Evolutionary conservation across 2,113 vertebrate genomes (phyloP).

Genomic region (Gambusia holbrooki): DNA sequence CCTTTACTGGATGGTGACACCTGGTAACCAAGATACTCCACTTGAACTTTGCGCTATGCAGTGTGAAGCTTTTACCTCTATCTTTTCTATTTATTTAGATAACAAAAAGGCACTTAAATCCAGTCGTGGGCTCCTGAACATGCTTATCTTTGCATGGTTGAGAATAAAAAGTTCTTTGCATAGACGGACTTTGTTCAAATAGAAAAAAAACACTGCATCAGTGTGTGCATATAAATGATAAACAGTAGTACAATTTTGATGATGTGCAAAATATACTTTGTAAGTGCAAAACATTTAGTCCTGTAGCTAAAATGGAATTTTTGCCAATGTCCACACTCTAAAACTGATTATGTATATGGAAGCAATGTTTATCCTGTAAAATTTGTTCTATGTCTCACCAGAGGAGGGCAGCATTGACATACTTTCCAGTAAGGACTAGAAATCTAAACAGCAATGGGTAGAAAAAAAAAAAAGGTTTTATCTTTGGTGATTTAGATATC

Average conservation of each 20-base stretch:
- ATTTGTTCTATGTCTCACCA: conserved; percentile 43
- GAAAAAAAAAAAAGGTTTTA: conserved; percentile 1
- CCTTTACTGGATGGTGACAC: conserved; percentile 49
- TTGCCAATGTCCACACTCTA: not conserved
- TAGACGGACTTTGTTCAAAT: not conserved
- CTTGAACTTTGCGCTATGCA: conserved; percentile 71
- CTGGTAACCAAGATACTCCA: conserved; percentile 49
- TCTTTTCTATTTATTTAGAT: conserved; percentile 1
- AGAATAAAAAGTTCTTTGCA: not conserved
- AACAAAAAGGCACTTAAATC: not conserved
- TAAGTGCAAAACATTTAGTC: not conserved
- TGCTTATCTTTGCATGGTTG: not conserved
- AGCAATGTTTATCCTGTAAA: not conserved
- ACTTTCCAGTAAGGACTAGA: not conserved
- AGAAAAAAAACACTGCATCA: too few species aligned
- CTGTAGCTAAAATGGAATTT: not conserved
- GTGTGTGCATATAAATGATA: not conserved
- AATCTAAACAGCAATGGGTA: not conserved
- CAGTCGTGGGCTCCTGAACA: not conserved
- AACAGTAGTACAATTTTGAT: not conserved
- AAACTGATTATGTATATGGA: not conserved
- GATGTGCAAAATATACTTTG: not conserved
- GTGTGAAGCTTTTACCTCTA: conserved; percentile 2
- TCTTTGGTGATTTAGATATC: not conserved
- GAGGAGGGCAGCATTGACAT: conserved; percentile 73